Percentiles rank a stretch among this genome's conserved stretches.
phyloP scores from a whole-genome alignment of 2,888 invertebrate species.

The Thysanoteuthis rhombus region DNA sequence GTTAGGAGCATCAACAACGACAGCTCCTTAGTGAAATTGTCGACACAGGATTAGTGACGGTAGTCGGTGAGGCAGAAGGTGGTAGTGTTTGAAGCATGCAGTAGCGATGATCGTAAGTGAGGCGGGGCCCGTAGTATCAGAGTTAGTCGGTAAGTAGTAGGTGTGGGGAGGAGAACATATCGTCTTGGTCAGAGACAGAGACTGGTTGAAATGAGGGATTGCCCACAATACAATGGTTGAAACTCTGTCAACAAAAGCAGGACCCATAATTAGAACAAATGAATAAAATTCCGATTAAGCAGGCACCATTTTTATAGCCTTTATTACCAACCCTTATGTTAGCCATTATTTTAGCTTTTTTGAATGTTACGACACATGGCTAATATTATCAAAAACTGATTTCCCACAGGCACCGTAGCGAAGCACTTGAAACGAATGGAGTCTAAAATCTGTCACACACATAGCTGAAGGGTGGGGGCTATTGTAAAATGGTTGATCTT shows the following conservation, averaged over 20 bases:
- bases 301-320: background rate
- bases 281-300: background rate
- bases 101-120: background rate
- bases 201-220: background rate
- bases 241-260: background rate
- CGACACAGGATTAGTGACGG: background rate
- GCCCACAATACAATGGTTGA: background rate
- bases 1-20: background rate
- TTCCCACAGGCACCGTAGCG: background rate
- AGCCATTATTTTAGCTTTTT: background rate
- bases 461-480: no score
- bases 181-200: background rate
- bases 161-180: background rate
- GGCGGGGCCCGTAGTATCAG: background rate
- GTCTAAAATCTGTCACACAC: no score
- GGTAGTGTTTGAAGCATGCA: background rate
- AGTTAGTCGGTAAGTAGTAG: background rate
- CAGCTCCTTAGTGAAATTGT: background rate
- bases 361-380: background rate
- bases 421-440: no score
- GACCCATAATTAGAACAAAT: background rate
- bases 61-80: background rate
- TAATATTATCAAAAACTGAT: background rate
- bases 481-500: no score
- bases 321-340: background rate